A percentile compares a stretch with the other conserved stretches of the same genome.
Evolutionary conservation across 2,797 vertebrate genomes (phyloP).

Genomic region (Avahi laniger): DNA sequence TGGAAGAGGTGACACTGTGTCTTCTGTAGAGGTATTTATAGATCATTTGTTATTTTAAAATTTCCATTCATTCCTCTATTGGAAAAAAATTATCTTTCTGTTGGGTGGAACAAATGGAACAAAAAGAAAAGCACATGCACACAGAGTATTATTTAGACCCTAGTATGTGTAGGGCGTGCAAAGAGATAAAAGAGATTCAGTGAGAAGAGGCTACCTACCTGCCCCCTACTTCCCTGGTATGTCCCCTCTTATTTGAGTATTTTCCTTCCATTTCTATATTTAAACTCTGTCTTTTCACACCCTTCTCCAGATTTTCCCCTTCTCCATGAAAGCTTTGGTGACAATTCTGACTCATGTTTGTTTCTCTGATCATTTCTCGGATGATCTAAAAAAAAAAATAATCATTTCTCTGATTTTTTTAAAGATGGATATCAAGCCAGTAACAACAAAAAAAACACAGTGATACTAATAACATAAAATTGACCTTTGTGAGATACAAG

Average conservation of each 20-base stretch:
- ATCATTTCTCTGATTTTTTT: background rate
- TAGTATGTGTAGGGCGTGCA: background rate
- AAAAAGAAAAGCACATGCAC: background rate
- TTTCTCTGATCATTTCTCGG: background rate
- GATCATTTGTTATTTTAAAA: background rate
- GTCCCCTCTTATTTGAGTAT: background rate
- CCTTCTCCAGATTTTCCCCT: background rate
- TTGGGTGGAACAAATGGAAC: background rate
- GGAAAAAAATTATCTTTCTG: background rate
- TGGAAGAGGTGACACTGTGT: background rate
- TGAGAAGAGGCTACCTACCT: fast-evolving
- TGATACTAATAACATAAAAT: background rate
- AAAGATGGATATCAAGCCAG: background rate
- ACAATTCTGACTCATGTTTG: background rate
- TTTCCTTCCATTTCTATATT: background rate
- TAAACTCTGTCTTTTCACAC: background rate
- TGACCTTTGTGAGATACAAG: background rate
- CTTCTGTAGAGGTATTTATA: background rate
- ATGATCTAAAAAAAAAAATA: background rate
- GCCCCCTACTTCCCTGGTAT: background rate
- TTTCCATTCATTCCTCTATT: background rate
- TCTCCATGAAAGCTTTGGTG: background rate
- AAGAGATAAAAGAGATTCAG: background rate
- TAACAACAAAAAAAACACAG: background rate
- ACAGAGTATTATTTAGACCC: background rate